Evolutionary conservation across 1,140 invertebrate genomes (phyloP).

Genomic region (Zaprionus camerounensis): DNA sequence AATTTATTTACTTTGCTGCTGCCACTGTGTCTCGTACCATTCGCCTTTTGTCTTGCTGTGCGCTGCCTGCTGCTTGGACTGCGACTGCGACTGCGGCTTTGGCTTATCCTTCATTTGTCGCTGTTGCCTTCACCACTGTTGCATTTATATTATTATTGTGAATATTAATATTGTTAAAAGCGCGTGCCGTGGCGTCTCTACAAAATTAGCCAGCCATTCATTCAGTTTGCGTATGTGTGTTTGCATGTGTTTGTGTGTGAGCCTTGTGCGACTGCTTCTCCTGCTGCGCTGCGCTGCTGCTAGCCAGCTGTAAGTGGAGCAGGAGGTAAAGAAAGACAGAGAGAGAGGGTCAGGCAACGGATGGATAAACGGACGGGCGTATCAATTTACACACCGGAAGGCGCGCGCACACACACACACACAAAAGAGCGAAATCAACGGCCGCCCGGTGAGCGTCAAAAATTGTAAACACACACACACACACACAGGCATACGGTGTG

Average conservation of each 20-base stretch:
- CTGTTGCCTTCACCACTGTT: slow-evolving; percentile 17
- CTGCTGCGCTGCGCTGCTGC: neutral
- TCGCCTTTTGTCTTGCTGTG: slow-evolving; percentile 33
- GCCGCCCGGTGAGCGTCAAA: slow-evolving; percentile 47
- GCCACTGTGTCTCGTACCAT: slow-evolving; percentile 35
- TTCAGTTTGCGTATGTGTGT: slow-evolving; percentile 27
- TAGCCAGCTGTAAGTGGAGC: slow-evolving; percentile 1
- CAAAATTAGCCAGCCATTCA: slow-evolving; percentile 79
- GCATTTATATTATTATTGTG: slow-evolving; percentile 72
- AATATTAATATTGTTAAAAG: slow-evolving; percentile 81
- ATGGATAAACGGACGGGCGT: slow-evolving; percentile 49
- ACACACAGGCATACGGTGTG: slow-evolving; percentile 2
- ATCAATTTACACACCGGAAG: slow-evolving; percentile 79
- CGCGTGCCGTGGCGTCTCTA: slow-evolving; percentile 60
- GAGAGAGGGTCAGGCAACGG: slow-evolving; percentile 22
- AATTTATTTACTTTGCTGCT: slow-evolving; percentile 61
- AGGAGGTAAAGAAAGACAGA: neutral
- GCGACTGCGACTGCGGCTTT: slow-evolving; percentile 18
- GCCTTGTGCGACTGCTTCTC: neutral
- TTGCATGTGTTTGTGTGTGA: neutral
- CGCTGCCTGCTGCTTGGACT: slow-evolving; percentile 18
- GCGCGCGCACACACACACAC: slow-evolving; percentile 50
- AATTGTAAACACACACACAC: slow-evolving; percentile 55
- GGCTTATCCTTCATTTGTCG: slow-evolving; percentile 59
- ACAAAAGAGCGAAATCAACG: slow-evolving; percentile 40